Conservation (phyloP, 1,140 invertebrate species). For the Gonatopus flavifemur region DNA sequence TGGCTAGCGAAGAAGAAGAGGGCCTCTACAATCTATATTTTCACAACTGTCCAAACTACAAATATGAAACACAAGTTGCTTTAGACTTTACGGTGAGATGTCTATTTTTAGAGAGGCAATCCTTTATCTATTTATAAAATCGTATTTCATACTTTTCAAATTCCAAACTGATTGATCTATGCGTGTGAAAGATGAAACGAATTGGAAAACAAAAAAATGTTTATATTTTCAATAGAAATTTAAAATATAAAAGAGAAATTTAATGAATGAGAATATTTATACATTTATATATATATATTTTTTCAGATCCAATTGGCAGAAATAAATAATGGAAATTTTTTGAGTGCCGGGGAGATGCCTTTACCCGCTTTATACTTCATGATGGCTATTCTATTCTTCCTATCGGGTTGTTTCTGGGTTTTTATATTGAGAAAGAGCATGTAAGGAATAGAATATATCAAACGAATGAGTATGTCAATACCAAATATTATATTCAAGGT, state of each 20-base stretch:
- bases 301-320: slow-evolving; percentile 79
- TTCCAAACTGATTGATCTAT: too few species aligned
- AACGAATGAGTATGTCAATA: background rate
- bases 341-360: slow-evolving; percentile 98
- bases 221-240: too few species aligned
- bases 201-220: too few species aligned
- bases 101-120: too few species aligned
- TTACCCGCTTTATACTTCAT: slow-evolving; percentile 89
- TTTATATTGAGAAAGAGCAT: slow-evolving; percentile 84
- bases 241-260: too few species aligned
- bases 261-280: background rate
- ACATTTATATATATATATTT: slow-evolving; percentile 1
- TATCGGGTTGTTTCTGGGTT: slow-evolving; percentile 90
- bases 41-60: slow-evolving; percentile 87
- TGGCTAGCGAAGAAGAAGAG: slow-evolving; percentile 77
- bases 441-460: too few species aligned
- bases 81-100: slow-evolving; percentile 69
- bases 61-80: slow-evolving; percentile 52
- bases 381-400: slow-evolving; percentile 87
- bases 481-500: background rate
- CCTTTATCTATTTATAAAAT: background rate
- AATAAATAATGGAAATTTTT: slow-evolving; percentile 82
- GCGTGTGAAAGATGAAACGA: too few species aligned
- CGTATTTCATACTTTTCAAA: background rate
- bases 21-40: slow-evolving; percentile 96